A percentile compares a stretch with the other conserved stretches of the same genome.
Conservation (phyloP, 1,140 invertebrate genomes). For the Drosophila willistoni region DNA sequence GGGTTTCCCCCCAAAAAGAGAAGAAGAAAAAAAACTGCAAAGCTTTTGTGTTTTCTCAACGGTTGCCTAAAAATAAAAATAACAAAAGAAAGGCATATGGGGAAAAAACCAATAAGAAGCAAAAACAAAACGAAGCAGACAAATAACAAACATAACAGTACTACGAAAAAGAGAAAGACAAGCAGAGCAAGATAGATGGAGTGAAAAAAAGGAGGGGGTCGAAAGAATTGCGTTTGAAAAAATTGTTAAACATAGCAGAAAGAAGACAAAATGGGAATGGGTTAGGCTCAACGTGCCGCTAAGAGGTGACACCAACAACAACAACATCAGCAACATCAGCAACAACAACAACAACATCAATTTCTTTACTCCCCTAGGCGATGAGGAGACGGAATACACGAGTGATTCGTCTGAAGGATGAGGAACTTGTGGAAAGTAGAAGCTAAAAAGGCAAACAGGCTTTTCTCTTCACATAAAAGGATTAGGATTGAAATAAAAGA, state of each 20-base stretch:
- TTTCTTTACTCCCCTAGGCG: neutral
- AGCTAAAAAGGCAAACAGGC: neutral
- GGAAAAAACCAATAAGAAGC: conserved; percentile 55
- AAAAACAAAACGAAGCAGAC: conserved; percentile 44
- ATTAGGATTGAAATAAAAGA: neutral
- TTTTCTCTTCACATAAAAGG: neutral
- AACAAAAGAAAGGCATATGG: conserved; percentile 34
- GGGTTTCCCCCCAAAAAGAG: neutral
- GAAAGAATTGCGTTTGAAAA: conserved; percentile 33
- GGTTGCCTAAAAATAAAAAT: conserved; percentile 73
- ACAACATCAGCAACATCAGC: neutral
- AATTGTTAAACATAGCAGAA: conserved; percentile 55
- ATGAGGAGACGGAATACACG: neutral
- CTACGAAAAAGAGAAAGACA: neutral
- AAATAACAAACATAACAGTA: conserved; percentile 61
- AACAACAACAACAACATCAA: neutral
- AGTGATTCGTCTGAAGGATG: neutral
- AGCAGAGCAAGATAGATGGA: neutral
- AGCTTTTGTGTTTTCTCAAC: conserved; percentile 74
- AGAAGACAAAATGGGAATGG: conserved; percentile 23
- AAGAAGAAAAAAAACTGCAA: conserved; percentile 45
- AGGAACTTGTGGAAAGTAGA: neutral
- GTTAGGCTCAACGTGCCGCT: conserved; percentile 5
- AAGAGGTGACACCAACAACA: conserved; percentile 6
- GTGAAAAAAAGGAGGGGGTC: neutral